Percentiles rank a stretch among this genome's conserved stretches.
Conservation (phyloP, 64 coral and sea anemone genomes). For the Trachythela sp. region DNA sequence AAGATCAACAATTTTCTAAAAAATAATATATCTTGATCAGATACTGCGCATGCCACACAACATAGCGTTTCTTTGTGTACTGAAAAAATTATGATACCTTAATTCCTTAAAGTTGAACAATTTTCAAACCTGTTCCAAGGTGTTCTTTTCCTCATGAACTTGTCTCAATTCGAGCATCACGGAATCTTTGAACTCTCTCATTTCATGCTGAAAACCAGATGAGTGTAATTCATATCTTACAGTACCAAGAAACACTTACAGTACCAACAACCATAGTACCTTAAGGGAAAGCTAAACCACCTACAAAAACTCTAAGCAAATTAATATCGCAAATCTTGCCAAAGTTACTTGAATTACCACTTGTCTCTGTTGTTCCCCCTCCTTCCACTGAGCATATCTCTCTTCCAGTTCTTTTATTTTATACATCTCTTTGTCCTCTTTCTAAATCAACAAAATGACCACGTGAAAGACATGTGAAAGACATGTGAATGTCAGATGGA, state of each 20-base stretch:
- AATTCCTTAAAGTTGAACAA: background rate
- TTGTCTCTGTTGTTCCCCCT: constrained; percentile 69
- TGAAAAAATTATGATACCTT: background rate
- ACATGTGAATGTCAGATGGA: background rate
- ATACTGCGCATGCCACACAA: background rate
- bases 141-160: constrained; percentile 62
- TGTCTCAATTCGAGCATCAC: constrained; percentile 61
- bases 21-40: background rate
- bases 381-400: constrained; percentile 88
- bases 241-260: too few species aligned
- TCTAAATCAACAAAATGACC: constrained; percentile 39
- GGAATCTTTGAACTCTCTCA: constrained; percentile 60
- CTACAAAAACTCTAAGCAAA: too few species aligned
- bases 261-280: too few species aligned
- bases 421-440: constrained; percentile 53
- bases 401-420: constrained; percentile 64
- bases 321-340: too few species aligned
- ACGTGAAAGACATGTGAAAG: background rate
- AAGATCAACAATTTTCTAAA: constrained; percentile 17
- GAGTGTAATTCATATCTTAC: background rate
- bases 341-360: constrained; percentile 25
- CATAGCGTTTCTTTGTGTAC: background rate
- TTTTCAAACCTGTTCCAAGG: constrained; percentile 55
- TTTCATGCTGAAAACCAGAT: constrained; percentile 57
- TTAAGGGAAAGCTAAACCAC: too few species aligned